Base-by-base conservation (phyloP, 2,797 vertebrate genomes). In the Melanotaenia parkinsoni region DNA sequence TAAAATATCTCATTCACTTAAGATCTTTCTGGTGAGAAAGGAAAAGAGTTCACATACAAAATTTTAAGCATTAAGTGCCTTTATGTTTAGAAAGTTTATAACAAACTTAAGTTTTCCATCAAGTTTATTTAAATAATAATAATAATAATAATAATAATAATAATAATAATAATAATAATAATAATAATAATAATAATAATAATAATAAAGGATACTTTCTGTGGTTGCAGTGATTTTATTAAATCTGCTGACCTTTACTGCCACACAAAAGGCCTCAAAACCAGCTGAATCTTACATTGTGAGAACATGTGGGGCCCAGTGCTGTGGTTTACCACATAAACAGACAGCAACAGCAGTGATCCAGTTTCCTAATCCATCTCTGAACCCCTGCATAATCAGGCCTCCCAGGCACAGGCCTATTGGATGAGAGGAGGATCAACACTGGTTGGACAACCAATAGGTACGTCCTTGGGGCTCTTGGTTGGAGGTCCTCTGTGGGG, bases 351-450 rank as follows among this genome's bases (percentile, higher is more conserved):
- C 8, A 69, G 66, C 43, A 63, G 22, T 53, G 62, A 73, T 70
- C 38, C 68, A 58, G 70, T 37, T 74, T 12, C 69, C 60, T 69
- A 22, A 79, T 81, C 80, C 67, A 32, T 7, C 62, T 67, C 63
- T 73, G 66, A 83, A 76, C 74, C 72, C 20, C 69, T 76, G 61
- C 82, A 79, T 82, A 83, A 87, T 86, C 76, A 70, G 63, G 74
- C 84, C 89, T 84, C 89, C 82, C 75, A 84, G 83, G 75, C 70
- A 63, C 68, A 79, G 68, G 74, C 59, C 83, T 88, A 77, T 60
- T 87, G 82, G 88, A 82, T 77, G 66, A 78, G 58, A 80, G 63
- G 63, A 81, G 69, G 84, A 90, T 85, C 86, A 90, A 81, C 65
- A 35, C 77, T 70, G 77, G 74, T 72, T 72, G 70, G 70, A 75